Conservation (phyloP, 2,888 invertebrate species). For the Sicus ferrugineus region DNA sequence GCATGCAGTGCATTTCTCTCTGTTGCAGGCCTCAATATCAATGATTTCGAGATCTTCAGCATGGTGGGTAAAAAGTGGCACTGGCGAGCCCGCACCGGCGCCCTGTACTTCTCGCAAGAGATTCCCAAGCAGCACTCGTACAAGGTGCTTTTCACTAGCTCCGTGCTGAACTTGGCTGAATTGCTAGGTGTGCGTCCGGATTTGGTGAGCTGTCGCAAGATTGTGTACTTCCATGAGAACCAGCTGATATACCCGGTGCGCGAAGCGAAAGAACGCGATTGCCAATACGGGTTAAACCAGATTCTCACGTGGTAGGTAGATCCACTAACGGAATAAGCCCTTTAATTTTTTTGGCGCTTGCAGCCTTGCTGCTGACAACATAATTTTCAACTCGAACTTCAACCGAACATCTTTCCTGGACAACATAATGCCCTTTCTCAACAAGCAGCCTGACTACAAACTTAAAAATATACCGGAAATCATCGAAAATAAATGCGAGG, state of each 20-base stretch:
- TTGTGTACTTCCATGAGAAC: constrained; percentile 82
- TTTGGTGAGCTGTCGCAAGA: constrained; percentile 68
- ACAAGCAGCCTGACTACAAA: constrained; percentile 72
- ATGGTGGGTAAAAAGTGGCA: constrained; percentile 80
- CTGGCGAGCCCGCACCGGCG: constrained; percentile 76
- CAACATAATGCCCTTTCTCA: constrained; percentile 70
- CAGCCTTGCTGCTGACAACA: constrained; percentile 73
- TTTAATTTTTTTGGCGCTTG: constrained; percentile 27
- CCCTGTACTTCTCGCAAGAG: constrained; percentile 70
- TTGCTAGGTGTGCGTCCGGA: constrained; percentile 74
- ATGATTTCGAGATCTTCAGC: constrained; percentile 66
- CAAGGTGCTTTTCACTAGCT: constrained; percentile 72
- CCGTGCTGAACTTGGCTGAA: constrained; percentile 76
- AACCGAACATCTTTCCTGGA: constrained; percentile 74
- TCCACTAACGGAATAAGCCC: background rate
- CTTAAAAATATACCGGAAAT: constrained; percentile 67
- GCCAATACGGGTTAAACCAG: constrained; percentile 80
- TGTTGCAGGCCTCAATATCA: constrained; percentile 54
- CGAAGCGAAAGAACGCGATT: constrained; percentile 73
- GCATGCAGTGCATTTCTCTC: constrained; percentile 12
- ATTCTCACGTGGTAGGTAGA: constrained; percentile 71
- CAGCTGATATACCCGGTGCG: constrained; percentile 76
- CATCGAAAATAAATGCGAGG: constrained; percentile 70
- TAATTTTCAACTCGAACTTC: constrained; percentile 76
- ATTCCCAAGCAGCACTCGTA: constrained; percentile 68